Conservation (phyloP, 2,797 vertebrate species). For the Pipistrellus pipistrellus region DNA sequence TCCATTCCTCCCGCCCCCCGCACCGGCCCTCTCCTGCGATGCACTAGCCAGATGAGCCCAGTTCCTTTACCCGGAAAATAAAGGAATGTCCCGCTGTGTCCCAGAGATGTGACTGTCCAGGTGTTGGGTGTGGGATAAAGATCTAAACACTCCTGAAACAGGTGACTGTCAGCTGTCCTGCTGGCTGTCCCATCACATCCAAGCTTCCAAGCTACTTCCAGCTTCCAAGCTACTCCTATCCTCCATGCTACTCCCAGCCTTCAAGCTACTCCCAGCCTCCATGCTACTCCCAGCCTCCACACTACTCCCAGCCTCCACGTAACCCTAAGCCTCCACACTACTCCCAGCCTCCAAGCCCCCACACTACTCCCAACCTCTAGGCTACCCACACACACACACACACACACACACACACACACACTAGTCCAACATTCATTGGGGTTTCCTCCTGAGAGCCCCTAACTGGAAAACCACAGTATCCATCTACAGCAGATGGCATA, state of each 20-base stretch:
- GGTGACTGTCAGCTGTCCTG: not conserved
- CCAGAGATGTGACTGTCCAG: not conserved
- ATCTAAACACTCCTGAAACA: not conserved
- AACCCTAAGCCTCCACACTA: no score
- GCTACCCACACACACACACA: no score
- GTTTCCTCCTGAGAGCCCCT: not conserved
- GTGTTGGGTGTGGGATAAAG: not conserved
- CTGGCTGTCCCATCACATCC: not conserved
- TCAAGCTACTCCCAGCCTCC: no score
- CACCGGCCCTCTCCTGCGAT: not conserved
- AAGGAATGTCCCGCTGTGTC: not conserved
- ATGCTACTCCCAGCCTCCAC: no score
- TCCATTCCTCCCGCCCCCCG: not conserved
- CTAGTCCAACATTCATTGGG: not conserved
- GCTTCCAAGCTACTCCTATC: no score
- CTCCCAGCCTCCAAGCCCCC: no score
- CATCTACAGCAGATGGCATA: not conserved
- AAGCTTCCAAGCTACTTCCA: fast-evolving
- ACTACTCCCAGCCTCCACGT: not conserved
- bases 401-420: not conserved
- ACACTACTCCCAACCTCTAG: no score
- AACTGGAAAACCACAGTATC: not conserved
- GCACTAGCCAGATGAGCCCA: not conserved
- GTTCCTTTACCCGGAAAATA: not conserved
- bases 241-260: no score